A percentile compares a stretch with the other conserved stretches of the same genome.
Conservation (phyloP, 2,797 vertebrate genomes). For the Sebastes trivittatus region DNA sequence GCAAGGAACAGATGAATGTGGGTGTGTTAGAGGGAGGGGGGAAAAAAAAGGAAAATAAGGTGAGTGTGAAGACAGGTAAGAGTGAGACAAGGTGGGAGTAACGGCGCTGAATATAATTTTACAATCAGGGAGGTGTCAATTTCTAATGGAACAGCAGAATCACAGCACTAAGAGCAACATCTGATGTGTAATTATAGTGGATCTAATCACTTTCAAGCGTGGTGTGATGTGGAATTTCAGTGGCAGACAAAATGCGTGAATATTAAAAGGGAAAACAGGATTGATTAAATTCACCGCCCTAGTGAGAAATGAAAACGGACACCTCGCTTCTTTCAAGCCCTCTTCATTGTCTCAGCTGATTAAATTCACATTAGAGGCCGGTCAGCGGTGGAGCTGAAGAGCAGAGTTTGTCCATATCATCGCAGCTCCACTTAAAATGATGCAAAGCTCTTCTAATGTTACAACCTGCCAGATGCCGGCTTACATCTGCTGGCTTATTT, state of each 20-base stretch:
- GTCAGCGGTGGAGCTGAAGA: constrained; percentile 18
- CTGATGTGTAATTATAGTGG: not conserved
- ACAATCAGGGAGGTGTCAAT: not conserved
- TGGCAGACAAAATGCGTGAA: not conserved
- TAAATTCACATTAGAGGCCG: constrained; percentile 24
- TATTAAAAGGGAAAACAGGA: not conserved
- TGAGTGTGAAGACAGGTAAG: not conserved
- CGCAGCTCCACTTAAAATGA: constrained; percentile 6
- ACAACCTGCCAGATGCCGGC: not conserved
- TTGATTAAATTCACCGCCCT: not conserved
- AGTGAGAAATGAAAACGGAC: constrained; percentile 22
- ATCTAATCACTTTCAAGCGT: not conserved
- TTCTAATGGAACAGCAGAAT: not conserved
- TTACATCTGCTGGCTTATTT: not conserved
- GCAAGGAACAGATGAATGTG: constrained; percentile 32
- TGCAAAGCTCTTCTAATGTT: constrained; percentile 6
- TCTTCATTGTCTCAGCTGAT: constrained; percentile 15
- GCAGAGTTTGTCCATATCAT: not conserved
- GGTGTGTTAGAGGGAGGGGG: not conserved
- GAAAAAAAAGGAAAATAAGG: not conserved
- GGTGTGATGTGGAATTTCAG: not conserved
- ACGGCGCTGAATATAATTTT: not conserved
- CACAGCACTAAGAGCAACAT: not conserved
- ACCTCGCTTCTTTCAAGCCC: not conserved
- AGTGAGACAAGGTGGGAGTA: not conserved